Evolutionary conservation across 2,888 invertebrate genomes (phyloP), one percentile per base, ranked within the genome.

Genomic region (Eupithecia insigniata): DNA sequence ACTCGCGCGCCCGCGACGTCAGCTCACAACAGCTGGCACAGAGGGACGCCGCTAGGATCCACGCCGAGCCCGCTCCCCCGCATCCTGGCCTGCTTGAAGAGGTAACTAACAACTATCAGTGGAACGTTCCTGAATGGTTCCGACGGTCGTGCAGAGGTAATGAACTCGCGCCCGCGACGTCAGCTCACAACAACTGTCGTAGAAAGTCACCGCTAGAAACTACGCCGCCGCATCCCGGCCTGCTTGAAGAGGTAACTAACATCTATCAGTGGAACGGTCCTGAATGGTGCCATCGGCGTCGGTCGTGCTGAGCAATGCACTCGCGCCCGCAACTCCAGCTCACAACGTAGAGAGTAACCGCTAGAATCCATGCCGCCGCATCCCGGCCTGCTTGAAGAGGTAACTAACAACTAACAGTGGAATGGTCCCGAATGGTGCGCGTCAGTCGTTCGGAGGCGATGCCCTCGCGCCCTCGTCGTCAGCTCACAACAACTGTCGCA

Each of bases 211-310:
- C 30, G 30, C 30, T 30, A 30, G 3, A 5, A 30, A 30, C 30
- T 5, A 30, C 30, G 30, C 30, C 30, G 30, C 30, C 30, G 30
- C 30, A 30, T 30, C 30, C 5, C 30, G 30, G 30, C 30, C 30
- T 30, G 30, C 30, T 30, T 30, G 30, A 30, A 4, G 30, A 30
- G 30, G 30, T 30, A 30, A 30, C 5, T 30, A 30, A 30, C 5
- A 30, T 4, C 2, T n/a, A n/a, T n/a, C 80, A 92, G 90, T 87
- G 71, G 90, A 94, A 74, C 89, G 95, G 67, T 95, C 96, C 86
- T 94, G 93, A 75, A 92, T 96, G 92, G 95, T 97, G 43, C 95
- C n/a, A n/a, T n/a, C n/a, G n/a, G 97, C 66, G 95, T 96, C 83
- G 97, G 97, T 0, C 94, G 95, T 64, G 83, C 83, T 8, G 95